Base-by-base conservation (phyloP, 2,797 vertebrate species). In the Morelia viridis region DNA sequence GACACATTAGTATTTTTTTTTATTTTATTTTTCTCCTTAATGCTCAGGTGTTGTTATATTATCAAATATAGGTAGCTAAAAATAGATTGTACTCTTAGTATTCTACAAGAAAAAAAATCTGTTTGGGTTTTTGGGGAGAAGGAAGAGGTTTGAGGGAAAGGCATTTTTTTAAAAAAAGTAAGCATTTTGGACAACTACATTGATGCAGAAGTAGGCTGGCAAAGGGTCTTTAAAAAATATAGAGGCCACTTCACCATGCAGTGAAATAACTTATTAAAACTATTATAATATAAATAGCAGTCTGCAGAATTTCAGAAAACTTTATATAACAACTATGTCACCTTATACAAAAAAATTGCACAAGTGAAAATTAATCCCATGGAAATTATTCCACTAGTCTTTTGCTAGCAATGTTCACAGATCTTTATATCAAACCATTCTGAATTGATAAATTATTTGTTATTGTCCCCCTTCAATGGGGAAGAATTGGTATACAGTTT, bases 111-210 rank as follows among this genome's bases (percentile, higher is more conserved):
- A 53, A n/a, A 5, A 62, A 94, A 91, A 65, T 80, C 62, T 86
- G 3, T 76, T 93, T 93, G 65, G 85, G 31, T 91, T 56, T 86
- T 26, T 92, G 94, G 93, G 91, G 93, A 93, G 94, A 50, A 93
- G 28, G 12, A 64, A 92, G 89, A 62, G 62, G 88, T 95, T 91
- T 17, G 17, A 93, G 95, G 94, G 86, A 90, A 41, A 71, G 28
- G 4, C 68, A 76, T 76, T 71, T 71, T 1, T 71, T 71, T 76
- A 9, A 0, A 56, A 11, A 83, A 87, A 15, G 68, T 6, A 71
- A 17, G n/a, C 15, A 28, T 5, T 90, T 12, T 64, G 71, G 9
- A 80, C n/a, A 89, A 17, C 68, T 2, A n/a, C 84, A 35, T 84
- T 92, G 46, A 91, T 35, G 56, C 17, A 89, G n/a, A 88, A 90